A percentile compares a stretch with the other conserved stretches of the same genome.
phyloP scores from a whole-genome alignment of 2,797 vertebrate species.

The Catamblyrhynchus diadema region DNA sequence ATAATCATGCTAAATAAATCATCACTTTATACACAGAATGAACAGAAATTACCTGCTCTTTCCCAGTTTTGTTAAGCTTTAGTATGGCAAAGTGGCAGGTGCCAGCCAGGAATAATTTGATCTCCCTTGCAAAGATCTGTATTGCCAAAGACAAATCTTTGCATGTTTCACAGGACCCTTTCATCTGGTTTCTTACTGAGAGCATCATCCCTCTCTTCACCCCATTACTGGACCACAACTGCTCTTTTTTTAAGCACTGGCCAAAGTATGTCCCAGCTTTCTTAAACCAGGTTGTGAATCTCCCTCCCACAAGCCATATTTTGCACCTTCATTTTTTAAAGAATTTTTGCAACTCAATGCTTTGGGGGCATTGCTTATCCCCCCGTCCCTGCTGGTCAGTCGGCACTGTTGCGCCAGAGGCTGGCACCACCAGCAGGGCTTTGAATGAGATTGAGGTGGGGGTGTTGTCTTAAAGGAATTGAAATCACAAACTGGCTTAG shows the following conservation, averaged over 20 bases:
- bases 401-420: not conserved
- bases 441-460: not conserved
- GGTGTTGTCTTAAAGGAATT: not conserved
- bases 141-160: not conserved
- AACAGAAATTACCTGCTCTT: not conserved
- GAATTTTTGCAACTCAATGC: not conserved
- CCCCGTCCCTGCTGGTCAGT: not conserved
- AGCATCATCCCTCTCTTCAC: too few relatives aligned
- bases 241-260: not conserved
- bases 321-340: not conserved
- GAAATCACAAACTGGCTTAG: not conserved
- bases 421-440: not conserved
- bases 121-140: not conserved
- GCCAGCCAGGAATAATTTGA: not conserved
- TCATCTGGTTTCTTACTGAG: not conserved
- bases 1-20: not conserved
- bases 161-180: not conserved
- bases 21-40: not conserved
- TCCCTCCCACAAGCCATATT: rapidly evolving
- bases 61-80: not conserved
- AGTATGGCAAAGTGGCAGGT: not conserved
- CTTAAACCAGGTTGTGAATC: not conserved
- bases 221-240: not conserved
- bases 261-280: not conserved
- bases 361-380: not conserved